These are phyloP conservation scores for Pseudococcus viburni DNA, from an alignment of 2,888 invertebrate species.

Conservation along the genomic window DNA sequence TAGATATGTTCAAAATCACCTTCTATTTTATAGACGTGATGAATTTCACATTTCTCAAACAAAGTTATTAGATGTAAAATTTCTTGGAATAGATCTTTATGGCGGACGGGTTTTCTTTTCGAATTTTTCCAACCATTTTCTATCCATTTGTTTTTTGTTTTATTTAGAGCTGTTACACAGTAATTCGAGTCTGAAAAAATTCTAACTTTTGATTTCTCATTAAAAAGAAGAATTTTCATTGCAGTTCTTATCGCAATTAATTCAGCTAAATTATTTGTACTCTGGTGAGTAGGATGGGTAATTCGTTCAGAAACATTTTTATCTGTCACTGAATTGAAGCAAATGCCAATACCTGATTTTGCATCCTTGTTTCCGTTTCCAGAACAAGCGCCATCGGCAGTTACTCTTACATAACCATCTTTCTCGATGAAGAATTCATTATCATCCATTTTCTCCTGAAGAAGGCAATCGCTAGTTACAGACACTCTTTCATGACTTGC, in stretches of 20 bases:
- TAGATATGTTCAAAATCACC: too few species aligned
- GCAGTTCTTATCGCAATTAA: background rate
- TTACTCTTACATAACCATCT: too few species aligned
- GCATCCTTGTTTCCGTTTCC: too few species aligned
- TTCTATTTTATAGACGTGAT: too few species aligned
- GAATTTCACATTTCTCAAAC: too few species aligned
- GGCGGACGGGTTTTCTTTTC: background rate
- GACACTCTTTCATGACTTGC: too few species aligned
- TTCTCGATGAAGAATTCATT: too few species aligned
- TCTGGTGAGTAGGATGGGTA: background rate
- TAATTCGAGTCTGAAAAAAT: background rate
- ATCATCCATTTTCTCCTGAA: too few species aligned
- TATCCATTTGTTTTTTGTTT: background rate
- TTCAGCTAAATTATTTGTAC: background rate
- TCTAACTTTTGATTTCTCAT: background rate
- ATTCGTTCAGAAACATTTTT: background rate
- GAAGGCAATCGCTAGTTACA: too few species aligned
- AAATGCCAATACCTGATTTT: too few species aligned
- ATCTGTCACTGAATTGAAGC: background rate
- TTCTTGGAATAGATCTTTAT: background rate
- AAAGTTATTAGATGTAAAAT: background rate
- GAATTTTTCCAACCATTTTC: background rate
- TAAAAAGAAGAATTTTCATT: background rate
- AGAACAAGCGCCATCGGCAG: too few species aligned
- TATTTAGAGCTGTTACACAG: background rate